Evolutionary conservation across 64 coral and sea anemone genomes (phyloP).

Genomic region (Pocillopora verrucosa): DNA sequence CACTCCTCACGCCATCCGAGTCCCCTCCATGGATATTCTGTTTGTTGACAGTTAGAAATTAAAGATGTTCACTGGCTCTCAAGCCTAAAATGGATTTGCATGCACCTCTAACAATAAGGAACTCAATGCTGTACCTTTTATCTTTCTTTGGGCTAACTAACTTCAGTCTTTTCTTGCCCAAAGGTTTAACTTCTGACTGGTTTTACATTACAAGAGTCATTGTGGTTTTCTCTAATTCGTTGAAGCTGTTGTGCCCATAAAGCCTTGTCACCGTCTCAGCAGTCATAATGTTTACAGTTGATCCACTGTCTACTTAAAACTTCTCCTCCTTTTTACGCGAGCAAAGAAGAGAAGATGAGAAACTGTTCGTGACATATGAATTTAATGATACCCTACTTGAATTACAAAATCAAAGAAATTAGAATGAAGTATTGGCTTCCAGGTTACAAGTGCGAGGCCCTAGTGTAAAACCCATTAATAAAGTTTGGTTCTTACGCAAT

Average conservation of each 20-base stretch:
- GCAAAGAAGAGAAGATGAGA: too few relatives aligned
- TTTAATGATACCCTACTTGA: too few relatives aligned
- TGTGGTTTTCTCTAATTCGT: constrained; percentile 28
- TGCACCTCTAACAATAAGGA: constrained; percentile 20
- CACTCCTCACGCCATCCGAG: not conserved
- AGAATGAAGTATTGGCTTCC: too few relatives aligned
- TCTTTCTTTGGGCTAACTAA: constrained; percentile 49
- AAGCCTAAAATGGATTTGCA: not conserved
- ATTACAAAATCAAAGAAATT: too few relatives aligned
- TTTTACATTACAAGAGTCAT: constrained; percentile 54
- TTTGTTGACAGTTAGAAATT: constrained; percentile 1
- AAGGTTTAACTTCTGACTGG: constrained; percentile 32
- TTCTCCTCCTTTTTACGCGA: too few relatives aligned
- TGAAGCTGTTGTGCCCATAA: not conserved
- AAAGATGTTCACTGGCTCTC: constrained; percentile 17
- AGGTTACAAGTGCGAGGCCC: too few relatives aligned
- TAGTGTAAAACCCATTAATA: too few relatives aligned
- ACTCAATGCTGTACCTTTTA: constrained; percentile 14
- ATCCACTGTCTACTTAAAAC: too few relatives aligned
- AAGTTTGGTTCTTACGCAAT: too few relatives aligned
- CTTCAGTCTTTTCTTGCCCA: constrained; percentile 27
- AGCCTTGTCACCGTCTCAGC: not conserved
- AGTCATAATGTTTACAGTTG: too few relatives aligned
- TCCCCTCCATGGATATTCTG: constrained; percentile 40
- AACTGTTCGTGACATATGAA: too few relatives aligned